Conservation (phyloP, 2,797 vertebrate genomes). For the Ciconia nigra region DNA sequence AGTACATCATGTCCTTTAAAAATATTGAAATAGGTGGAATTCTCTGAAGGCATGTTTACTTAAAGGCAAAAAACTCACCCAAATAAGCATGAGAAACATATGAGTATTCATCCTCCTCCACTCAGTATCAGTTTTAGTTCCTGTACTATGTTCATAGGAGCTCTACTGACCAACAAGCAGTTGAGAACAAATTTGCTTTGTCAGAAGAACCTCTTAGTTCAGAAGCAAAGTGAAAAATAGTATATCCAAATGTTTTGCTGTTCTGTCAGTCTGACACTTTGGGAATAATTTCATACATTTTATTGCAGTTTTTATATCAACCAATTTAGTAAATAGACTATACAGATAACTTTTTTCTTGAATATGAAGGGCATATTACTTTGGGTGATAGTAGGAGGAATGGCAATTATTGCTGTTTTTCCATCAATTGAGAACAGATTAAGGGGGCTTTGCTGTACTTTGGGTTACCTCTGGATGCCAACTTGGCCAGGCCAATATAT, state of each 20-base stretch:
- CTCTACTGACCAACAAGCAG: not conserved
- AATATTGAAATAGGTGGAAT: not conserved
- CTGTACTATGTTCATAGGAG: not conserved
- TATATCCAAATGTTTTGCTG: not conserved
- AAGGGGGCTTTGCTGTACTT: not conserved
- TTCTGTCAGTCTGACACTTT: not conserved
- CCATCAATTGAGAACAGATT: not conserved
- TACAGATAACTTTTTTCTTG: not conserved
- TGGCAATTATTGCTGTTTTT: not conserved
- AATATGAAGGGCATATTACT: not conserved
- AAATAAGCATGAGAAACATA: not conserved
- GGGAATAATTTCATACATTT: not conserved
- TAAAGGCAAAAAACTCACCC: fast-evolving
- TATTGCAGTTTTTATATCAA: not conserved
- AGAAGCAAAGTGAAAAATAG: not conserved
- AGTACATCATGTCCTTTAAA: not conserved
- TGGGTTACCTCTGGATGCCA: not conserved
- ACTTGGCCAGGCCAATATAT: not conserved
- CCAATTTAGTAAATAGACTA: not conserved
- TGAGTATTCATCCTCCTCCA: fast-evolving
- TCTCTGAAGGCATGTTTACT: not conserved
- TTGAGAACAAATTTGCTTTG: not conserved
- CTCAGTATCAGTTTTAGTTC: not conserved
- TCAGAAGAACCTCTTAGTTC: not conserved
- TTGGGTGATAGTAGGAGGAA: not conserved